Evolutionary conservation across 2,797 vertebrate genomes (phyloP), one percentile per base, ranked within the genome.

Genomic region (Morus bassanus): DNA sequence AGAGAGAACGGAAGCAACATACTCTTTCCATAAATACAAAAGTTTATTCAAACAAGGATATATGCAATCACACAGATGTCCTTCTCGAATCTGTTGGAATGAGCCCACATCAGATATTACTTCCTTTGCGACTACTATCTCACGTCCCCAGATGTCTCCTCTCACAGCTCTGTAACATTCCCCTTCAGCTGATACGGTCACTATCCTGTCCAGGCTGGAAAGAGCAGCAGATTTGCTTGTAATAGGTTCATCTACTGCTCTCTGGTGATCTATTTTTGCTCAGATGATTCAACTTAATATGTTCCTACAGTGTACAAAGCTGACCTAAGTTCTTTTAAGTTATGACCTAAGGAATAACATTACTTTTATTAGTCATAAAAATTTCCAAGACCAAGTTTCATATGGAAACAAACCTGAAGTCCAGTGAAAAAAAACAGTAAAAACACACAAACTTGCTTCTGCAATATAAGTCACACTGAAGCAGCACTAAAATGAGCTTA

Each of bases 241-340:
- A 88, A 82, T n/a, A 78, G 64, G 56, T 91, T 93, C 85, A 80
- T 46, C 78, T 79, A 24, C 82, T 89, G 56, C 82, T 88, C 79
- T 88, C 85, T 84, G 80, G 37, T 22, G 50, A 94, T 84, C 77
- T 94, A 67, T 86, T 94, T 96, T 78, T 73, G 80, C 92, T 91
- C 88, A 91, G 80, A 78, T 91, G 69, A 93, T 93, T 93, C 85
- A 84, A 70, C 72, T 80, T 77, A 37, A n/a, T 59, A 30, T 45
- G 51, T 77, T 89, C 82, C 76, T 95, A 85, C 82, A 91, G 22
- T 17, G 45, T 28, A 28, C 30, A 51, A 82, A 72, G 39, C 79
- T 88, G 79, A 77, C 74, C 85, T 24, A 50, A 93, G 88, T 78
- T 95, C 82, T 85, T 67, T 74, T 50, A 81, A 79, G 85, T 89